Percentiles rank a stretch among this genome's conserved stretches.
These are phyloP conservation scores for Chlorocebus sabaeus DNA, from an alignment of 2,113 vertebrate species.

Conservation along the genomic window DNA sequence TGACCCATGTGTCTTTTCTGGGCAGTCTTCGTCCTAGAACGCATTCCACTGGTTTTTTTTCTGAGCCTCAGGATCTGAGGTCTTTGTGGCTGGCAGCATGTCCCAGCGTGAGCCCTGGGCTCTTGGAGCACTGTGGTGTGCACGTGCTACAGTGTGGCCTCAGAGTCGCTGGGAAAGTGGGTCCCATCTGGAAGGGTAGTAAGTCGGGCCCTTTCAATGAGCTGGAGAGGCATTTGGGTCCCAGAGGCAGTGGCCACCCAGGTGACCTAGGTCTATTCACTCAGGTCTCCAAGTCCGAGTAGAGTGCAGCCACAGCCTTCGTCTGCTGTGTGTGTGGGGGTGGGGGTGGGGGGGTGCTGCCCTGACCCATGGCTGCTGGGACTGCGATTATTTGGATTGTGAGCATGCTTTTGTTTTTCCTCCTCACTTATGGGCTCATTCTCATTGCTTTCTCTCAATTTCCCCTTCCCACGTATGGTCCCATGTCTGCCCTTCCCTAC, in stretches of 20 bases:
- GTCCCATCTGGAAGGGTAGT: neutral
- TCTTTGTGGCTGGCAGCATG: neutral
- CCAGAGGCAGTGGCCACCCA: neutral
- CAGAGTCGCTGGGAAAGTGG: neutral
- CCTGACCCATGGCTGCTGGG: constrained; percentile 57
- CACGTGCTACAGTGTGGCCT: neutral
- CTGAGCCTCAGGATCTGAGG: neutral
- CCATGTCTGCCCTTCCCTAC: constrained; percentile 57
- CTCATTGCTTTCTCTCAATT: constrained; percentile 67
- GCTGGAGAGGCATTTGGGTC: neutral
- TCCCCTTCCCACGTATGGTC: constrained; percentile 72
- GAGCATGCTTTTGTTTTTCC: constrained; percentile 76
- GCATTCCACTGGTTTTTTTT: neutral
- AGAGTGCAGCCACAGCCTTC: neutral
- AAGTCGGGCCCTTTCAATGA: neutral
- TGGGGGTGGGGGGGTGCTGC: neutral
- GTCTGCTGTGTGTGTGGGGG: neutral
- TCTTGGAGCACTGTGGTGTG: neutral
- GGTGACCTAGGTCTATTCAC: neutral
- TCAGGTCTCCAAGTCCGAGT: neutral
- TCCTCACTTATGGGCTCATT: constrained; percentile 73
- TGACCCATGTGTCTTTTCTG: neutral
- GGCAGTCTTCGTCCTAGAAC: neutral
- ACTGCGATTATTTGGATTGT: constrained; percentile 63
- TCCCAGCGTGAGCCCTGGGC: neutral